Conservation (phyloP, 2,797 vertebrate genomes). For the Sebastes diaconus region DNA sequence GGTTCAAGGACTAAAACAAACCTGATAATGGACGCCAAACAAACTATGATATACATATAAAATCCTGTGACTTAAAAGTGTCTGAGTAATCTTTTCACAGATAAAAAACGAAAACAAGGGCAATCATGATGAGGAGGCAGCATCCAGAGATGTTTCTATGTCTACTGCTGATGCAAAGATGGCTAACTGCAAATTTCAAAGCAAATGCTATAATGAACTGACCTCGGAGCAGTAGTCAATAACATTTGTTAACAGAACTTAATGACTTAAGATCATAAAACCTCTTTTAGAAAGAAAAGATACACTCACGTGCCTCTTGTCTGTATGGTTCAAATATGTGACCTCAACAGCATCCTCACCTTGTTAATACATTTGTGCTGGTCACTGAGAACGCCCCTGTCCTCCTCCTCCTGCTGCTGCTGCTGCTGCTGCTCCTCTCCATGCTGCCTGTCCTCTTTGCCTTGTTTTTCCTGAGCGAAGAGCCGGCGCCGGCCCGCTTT, state of each 20-base stretch:
- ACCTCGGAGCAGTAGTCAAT: not conserved
- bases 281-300: not conserved
- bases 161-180: not conserved
- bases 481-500: conserved; percentile 95
- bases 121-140: not conserved
- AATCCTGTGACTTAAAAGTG: rapidly evolving
- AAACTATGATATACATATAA: not conserved
- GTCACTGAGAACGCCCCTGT: conserved; percentile 90
- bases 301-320: not conserved
- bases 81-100: not conserved
- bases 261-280: not conserved
- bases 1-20: not conserved
- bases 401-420: conserved; percentile 84
- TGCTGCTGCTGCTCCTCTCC: conserved; percentile 80
- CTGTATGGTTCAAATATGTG: conserved; percentile 13
- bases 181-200: not conserved
- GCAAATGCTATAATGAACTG: not conserved
- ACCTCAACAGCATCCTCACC: conserved; percentile 77
- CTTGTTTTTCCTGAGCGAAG: conserved; percentile 98
- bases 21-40: not conserved
- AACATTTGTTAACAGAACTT: not conserved
- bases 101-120: not conserved
- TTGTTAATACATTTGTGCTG: conserved; percentile 99
- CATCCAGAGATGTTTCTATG: conserved; percentile 3
- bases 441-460: conserved; percentile 87